Conservation (phyloP, 1,140 invertebrate genomes). For the Globodera rostochiensis region DNA sequence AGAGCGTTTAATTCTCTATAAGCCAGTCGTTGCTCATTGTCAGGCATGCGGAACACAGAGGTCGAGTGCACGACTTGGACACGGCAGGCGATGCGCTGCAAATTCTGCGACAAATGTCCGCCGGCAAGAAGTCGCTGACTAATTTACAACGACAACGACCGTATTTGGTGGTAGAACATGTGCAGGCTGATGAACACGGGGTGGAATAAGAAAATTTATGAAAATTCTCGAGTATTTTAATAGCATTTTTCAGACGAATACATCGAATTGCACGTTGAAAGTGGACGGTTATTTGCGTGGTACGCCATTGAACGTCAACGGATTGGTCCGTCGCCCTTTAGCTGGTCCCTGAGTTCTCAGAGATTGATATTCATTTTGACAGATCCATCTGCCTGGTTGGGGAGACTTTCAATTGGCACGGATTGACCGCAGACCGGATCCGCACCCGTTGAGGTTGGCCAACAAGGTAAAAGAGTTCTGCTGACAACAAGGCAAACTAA, state of each 20-base stretch:
- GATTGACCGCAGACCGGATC: slow-evolving; percentile 78
- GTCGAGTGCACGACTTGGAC: slow-evolving; percentile 31
- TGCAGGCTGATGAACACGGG: slow-evolving; percentile 17
- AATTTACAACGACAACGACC: slow-evolving; percentile 41
- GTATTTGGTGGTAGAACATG: slow-evolving; percentile 46
- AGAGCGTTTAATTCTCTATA: background rate
- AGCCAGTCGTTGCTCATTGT: background rate
- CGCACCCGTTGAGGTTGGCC: slow-evolving; percentile 71
- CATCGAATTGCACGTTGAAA: slow-evolving; percentile 7
- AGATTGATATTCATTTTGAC: slow-evolving; percentile 32
- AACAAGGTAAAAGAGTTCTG: slow-evolving; percentile 4
- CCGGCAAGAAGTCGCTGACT: slow-evolving; percentile 34
- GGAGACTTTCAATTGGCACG: slow-evolving; percentile 87
- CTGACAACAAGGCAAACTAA: background rate
- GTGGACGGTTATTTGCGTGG: slow-evolving; percentile 81
- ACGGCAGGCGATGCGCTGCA: slow-evolving; percentile 38
- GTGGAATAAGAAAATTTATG: background rate
- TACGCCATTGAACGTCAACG: slow-evolving; percentile 79
- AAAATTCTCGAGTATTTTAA: background rate
- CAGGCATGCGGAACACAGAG: slow-evolving; percentile 1
- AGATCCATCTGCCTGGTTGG: slow-evolving; percentile 85
- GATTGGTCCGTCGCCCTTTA: slow-evolving; percentile 56
- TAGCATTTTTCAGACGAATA: background rate
- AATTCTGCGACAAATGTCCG: slow-evolving; percentile 40
- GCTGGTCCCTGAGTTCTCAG: no score